Conservation (phyloP, 1,140 invertebrate genomes). For the Drosophila varians region DNA sequence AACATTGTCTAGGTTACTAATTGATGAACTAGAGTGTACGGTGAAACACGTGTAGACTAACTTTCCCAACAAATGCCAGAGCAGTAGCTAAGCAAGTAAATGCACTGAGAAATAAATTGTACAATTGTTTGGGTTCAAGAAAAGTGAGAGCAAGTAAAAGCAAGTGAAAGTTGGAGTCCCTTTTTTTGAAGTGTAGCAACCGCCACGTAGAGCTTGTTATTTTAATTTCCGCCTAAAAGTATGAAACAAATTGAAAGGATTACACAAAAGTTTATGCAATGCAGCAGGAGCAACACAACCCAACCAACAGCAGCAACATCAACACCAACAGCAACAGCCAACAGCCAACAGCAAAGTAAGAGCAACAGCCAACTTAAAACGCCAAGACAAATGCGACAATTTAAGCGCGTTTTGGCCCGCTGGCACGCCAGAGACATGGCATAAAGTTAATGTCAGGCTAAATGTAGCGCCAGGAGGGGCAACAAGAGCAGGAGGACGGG, state of each 20-base stretch:
- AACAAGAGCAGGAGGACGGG: conserved; percentile 21
- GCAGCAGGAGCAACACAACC: conserved; percentile 41
- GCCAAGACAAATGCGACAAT: conserved; percentile 79
- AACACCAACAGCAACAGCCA: conserved; percentile 1
- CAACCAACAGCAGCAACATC: conserved; percentile 3
- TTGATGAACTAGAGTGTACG: conserved; percentile 58
- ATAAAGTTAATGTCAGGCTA: conserved; percentile 80
- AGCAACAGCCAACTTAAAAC: conserved; percentile 67
- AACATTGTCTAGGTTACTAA: conserved; percentile 74
- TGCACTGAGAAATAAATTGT: conserved; percentile 5
- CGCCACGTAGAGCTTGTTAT: conserved; percentile 65
- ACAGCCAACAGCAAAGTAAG: conserved; percentile 8
- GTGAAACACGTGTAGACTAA: conserved; percentile 39
- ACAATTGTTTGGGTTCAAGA: too few species aligned
- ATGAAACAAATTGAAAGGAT: conserved; percentile 79
- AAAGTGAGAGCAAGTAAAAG: too few species aligned
- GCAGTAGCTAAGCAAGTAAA: conserved; percentile 28
- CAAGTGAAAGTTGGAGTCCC: background rate
- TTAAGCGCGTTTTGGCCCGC: conserved; percentile 76
- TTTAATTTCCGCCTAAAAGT: conserved; percentile 80
- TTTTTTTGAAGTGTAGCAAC: conserved; percentile 23
- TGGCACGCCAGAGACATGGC: conserved; percentile 64
- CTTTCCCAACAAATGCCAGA: conserved; percentile 29
- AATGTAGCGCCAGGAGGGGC: conserved; percentile 30
- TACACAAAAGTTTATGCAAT: conserved; percentile 79